Conservation (phyloP, 2,797 vertebrate species). For the Macrochelys suwanniensis region DNA sequence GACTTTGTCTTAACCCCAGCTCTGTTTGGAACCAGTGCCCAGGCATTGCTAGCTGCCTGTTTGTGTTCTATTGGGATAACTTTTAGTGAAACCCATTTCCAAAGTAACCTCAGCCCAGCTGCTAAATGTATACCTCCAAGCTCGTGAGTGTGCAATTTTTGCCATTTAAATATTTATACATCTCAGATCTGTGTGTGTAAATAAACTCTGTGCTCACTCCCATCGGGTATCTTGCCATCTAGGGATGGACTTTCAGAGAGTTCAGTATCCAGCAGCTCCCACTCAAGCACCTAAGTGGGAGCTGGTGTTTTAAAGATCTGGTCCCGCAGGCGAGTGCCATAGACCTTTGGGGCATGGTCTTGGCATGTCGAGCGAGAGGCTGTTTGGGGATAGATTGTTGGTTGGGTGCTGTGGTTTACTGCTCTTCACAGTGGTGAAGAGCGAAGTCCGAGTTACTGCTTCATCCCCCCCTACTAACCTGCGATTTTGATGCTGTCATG, state of each 20-base stretch:
- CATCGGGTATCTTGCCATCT: no score
- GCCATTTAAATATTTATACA: rapidly evolving
- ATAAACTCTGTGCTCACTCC: rapidly evolving
- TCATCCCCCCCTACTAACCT: neutral
- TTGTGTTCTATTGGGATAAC: rapidly evolving
- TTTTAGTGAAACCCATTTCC: neutral
- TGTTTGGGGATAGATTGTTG: neutral
- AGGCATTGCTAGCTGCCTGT: neutral
- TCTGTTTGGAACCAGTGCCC: neutral
- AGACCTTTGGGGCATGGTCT: neutral
- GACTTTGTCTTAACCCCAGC: neutral
- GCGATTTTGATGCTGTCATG: neutral
- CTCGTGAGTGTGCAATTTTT: rapidly evolving
- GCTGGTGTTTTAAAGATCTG: neutral
- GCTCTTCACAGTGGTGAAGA: neutral
- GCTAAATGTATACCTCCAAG: rapidly evolving
- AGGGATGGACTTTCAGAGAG: neutral
- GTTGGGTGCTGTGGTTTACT: neutral
- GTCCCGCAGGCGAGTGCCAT: no score
- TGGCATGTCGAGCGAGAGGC: neutral
- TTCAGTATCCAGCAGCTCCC: no score
- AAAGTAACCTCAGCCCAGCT: neutral
- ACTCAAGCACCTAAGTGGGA: neutral
- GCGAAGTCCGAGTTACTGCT: neutral
- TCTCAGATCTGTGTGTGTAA: neutral